Evolutionary conservation across 2,797 vertebrate species (phyloP), one percentile per base, ranked within the genome.

Genomic region (Chromis chromis): DNA sequence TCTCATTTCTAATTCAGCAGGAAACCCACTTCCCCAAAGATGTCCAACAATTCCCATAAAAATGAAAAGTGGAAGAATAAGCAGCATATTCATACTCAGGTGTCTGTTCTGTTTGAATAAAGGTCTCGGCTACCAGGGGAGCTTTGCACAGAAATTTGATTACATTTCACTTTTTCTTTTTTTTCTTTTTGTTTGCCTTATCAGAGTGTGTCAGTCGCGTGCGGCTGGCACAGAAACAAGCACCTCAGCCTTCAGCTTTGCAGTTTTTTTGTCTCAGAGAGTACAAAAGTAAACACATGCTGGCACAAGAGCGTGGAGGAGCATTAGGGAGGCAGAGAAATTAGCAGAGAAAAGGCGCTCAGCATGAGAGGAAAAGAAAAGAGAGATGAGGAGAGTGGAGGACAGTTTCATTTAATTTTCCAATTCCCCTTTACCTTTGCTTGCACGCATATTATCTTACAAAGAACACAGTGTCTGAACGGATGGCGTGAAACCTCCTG

Each of bases 161-260:
- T 65, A 36, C 66, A 76, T 84, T 81, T 74, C 5, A 3, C 5
- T 55, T 76, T 42, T 28, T 50, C 25, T 82, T 63, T 72, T 42
- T 70, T 74, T 67, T 36, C 6, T 8, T 46, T 19, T 46, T 49
- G 19, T 49, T 63, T 31, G 50, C 48, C 57, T 82, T 82, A 90
- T 92, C 82, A 85, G 82, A 88, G 72, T 74, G 70, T 88, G 79
- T 86, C 88, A 83, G 70, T 74, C 50, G 28, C 42, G 21, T 58
- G 65, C 5, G 17, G 50, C 74, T 89, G 79, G 82, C 76, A 82
- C 64, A 77, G 42, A 75, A 74, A 76, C 59, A 74, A 79, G 22
- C 57, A 61, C 63, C 58, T 79, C 46, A 66, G 61, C 74, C 66
- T 57, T 78, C 57, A 78, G 85, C 80, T 70, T 48, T 52, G 48